phyloP scores from a whole-genome alignment of 2,113 vertebrate genomes.

The Myrmecobius fasciatus region DNA sequence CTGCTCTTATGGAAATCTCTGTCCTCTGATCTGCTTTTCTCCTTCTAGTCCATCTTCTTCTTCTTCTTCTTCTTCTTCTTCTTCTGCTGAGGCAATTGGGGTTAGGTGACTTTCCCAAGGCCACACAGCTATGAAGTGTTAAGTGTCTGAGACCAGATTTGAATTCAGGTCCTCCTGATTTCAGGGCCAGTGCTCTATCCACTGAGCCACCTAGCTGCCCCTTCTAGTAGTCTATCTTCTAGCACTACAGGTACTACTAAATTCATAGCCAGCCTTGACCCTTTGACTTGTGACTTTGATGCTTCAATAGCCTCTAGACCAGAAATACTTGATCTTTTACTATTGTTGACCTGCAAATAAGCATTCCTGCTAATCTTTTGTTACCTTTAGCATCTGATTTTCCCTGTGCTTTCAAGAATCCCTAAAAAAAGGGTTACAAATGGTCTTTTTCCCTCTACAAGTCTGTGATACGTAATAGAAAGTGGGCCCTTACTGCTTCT shows the following conservation, averaged over 20 bases:
- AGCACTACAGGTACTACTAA: background rate
- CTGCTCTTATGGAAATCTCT: background rate
- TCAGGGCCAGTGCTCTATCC: too few species aligned
- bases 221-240: background rate
- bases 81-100: too few species aligned
- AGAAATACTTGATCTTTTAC: background rate
- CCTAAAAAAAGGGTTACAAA: background rate
- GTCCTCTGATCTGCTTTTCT: background rate
- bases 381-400: background rate
- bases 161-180: too few species aligned
- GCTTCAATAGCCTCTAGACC: background rate
- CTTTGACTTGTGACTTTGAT: background rate
- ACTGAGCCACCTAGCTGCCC: too few species aligned
- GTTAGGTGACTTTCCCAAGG: too few species aligned
- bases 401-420: background rate
- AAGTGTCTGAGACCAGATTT: too few species aligned
- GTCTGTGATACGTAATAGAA: background rate
- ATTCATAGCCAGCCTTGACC: background rate
- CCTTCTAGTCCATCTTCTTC: background rate
- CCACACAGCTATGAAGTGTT: too few species aligned
- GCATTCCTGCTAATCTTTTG: background rate
- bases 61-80: too few species aligned
- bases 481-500: background rate
- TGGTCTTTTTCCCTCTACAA: background rate
- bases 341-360: background rate